phyloP scores from a whole-genome alignment of 2,797 vertebrate genomes.

The Gallirallus australis region DNA sequence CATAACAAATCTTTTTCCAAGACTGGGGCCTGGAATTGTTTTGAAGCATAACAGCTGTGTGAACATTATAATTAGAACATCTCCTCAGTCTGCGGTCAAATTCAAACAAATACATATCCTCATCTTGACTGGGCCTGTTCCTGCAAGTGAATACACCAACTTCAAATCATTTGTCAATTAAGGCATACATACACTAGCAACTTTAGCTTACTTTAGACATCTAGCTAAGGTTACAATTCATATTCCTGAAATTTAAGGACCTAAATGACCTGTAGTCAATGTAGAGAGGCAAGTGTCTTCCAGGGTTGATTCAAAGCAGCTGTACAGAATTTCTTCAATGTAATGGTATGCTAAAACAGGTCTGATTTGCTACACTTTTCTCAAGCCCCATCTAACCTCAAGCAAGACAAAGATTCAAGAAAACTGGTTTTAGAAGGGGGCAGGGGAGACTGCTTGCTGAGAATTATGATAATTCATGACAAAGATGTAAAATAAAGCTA shows the following conservation, averaged over 20 bases:
- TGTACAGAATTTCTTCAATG: neutral
- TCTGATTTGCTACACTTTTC: neutral
- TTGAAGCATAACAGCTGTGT: conserved; percentile 6
- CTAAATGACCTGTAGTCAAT: neutral
- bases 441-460: neutral
- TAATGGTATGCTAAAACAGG: neutral
- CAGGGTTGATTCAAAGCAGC: neutral
- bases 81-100: neutral
- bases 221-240: neutral
- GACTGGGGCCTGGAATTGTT: neutral
- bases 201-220: neutral
- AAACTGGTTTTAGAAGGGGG: neutral
- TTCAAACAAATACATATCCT: neutral
- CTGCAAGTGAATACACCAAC: neutral
- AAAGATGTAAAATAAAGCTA: neutral
- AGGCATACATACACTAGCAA: neutral
- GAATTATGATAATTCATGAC: neutral
- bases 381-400: neutral
- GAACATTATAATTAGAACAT: conserved; percentile 30
- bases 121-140: neutral
- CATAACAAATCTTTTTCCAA: neutral
- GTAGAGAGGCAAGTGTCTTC: neutral
- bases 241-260: neutral
- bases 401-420: neutral
- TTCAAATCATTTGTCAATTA: conserved; percentile 38